These are phyloP conservation scores for Cremastinae sp. DNA, from an alignment of 2,888 invertebrate species.

Conservation along the genomic window DNA sequence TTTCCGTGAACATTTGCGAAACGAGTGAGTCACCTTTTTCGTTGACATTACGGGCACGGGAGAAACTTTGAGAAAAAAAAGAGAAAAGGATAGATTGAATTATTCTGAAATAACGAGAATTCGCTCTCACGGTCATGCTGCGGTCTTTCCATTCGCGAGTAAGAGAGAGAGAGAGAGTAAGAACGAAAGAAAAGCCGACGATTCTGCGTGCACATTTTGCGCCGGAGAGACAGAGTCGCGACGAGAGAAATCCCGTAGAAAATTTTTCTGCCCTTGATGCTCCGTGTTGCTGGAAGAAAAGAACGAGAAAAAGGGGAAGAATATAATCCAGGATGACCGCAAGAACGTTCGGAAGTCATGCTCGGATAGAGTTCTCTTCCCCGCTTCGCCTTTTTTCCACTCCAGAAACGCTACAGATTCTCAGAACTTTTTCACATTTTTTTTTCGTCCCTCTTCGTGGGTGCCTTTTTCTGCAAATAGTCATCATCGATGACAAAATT, in stretches of 20 bases:
- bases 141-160: slow-evolving; percentile 23
- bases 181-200: slow-evolving; percentile 51
- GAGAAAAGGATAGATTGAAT: slow-evolving; percentile 38
- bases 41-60: slow-evolving; percentile 31
- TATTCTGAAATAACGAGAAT: slow-evolving; percentile 59
- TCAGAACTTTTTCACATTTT: slow-evolving; percentile 36
- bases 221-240: slow-evolving; percentile 39
- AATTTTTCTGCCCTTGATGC: slow-evolving; percentile 34
- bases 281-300: slow-evolving; percentile 9
- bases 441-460: background rate
- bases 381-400: slow-evolving; percentile 8
- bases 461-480: slow-evolving; percentile 31
- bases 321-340: slow-evolving; percentile 57
- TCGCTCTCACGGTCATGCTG: slow-evolving; percentile 61
- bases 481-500: slow-evolving; percentile 12
- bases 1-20: slow-evolving; percentile 27
- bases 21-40: slow-evolving; percentile 48
- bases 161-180: slow-evolving; percentile 26
- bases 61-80: slow-evolving; percentile 32
- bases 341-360: slow-evolving; percentile 62
- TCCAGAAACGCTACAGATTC: slow-evolving; percentile 43
- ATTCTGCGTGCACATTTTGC: slow-evolving; percentile 55
- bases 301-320: slow-evolving; percentile 36
- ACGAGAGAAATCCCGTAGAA: slow-evolving; percentile 50
- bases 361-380: slow-evolving; percentile 53